phyloP scores from a whole-genome alignment of 2,888 invertebrate species.

The Phymatocera aterrima region DNA sequence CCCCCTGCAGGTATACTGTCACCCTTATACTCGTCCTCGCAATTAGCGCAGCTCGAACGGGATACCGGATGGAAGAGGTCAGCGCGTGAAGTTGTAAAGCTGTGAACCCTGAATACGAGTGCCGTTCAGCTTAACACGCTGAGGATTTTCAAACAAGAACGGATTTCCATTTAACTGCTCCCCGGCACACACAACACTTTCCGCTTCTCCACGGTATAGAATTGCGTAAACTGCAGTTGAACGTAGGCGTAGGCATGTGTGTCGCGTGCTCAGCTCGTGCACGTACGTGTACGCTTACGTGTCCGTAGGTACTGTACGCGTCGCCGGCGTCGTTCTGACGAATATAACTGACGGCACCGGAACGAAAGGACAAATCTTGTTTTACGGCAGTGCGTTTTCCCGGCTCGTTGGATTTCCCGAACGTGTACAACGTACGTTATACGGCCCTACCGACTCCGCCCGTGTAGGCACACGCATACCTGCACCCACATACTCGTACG shows the following conservation, averaged over 20 bases:
- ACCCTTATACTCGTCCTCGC: conserved; percentile 30
- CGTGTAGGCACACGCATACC: too few relatives aligned
- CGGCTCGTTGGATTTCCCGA: conserved; percentile 23
- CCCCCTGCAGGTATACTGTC: background rate
- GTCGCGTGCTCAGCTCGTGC: too few relatives aligned
- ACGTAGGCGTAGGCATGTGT: background rate
- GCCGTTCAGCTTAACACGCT: conserved; percentile 30
- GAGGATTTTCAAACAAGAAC: conserved; percentile 22
- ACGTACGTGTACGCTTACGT: background rate
- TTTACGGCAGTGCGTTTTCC: conserved; percentile 27
- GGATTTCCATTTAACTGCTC: conserved; percentile 13
- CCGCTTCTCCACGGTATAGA: background rate
- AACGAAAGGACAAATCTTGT: conserved; percentile 39
- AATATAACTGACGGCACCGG: conserved; percentile 15
- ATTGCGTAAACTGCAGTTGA: background rate
- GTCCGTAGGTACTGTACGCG: background rate
- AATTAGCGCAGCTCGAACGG: conserved; percentile 20
- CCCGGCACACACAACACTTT: conserved; percentile 8
- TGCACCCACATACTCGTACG: too few relatives aligned
- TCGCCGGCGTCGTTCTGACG: conserved; percentile 12
- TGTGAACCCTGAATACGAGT: conserved; percentile 23
- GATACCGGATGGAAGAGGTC: conserved; percentile 8
- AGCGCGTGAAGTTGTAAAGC: background rate
- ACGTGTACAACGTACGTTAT: background rate
- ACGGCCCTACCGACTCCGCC: background rate